Conservation (phyloP, 2,888 invertebrate genomes). For the Tipula vernalis region DNA sequence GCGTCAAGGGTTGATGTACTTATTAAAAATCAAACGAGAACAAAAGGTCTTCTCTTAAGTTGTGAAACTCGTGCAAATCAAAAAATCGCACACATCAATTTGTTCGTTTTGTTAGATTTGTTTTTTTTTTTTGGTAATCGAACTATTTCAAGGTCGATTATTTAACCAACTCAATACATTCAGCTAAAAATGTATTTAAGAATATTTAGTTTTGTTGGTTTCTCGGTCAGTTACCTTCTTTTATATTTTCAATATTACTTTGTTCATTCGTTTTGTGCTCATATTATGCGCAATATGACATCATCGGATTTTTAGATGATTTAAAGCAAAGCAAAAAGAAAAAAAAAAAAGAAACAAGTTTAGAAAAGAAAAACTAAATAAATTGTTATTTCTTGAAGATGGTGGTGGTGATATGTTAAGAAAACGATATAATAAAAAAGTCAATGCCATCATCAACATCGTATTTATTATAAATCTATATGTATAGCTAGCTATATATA, state of each 20-base stretch:
- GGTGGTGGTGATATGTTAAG: neutral
- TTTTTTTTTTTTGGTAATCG: neutral
- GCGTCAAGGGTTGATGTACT: neutral
- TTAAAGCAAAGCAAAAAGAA: neutral
- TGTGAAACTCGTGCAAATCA: neutral
- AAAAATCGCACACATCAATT: neutral
- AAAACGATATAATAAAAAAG: neutral
- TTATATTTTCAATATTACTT: neutral
- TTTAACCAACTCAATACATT: neutral
- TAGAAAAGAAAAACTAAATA: neutral
- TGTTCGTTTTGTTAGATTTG: neutral
- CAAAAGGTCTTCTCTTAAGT: neutral
- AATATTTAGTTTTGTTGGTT: neutral
- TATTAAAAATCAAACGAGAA: neutral
- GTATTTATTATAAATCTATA: neutral
- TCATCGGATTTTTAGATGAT: neutral
- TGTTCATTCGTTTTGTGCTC: neutral
- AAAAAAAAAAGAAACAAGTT: neutral
- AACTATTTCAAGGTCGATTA: slow-evolving; percentile 9
- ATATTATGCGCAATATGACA: neutral
- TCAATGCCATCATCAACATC: neutral
- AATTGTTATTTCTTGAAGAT: neutral
- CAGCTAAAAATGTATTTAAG: neutral
- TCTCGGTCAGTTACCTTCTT: slow-evolving; percentile 8
- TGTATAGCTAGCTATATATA: neutral